Conservation (phyloP, 1,140 invertebrate genomes). For the Macrosteles quadrilineatus region DNA sequence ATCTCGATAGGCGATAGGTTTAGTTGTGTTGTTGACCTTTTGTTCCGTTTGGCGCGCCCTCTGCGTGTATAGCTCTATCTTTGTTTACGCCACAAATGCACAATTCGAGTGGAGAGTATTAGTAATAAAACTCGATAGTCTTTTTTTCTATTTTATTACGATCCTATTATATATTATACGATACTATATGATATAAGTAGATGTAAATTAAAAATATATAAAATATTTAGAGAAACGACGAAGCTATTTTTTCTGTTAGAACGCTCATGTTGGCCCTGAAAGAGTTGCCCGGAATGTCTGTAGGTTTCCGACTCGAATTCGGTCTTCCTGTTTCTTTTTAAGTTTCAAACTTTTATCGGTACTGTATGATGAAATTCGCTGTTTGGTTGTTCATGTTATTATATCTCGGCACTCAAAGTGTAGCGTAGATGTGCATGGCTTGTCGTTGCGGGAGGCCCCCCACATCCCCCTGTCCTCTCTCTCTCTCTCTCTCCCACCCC, state of each 20-base stretch:
- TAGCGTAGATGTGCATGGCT: slow-evolving; percentile 22
- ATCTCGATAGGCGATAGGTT: slow-evolving; percentile 1
- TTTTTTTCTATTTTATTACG: slow-evolving; percentile 46
- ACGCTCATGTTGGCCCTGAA: slow-evolving; percentile 38
- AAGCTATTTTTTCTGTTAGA: slow-evolving; percentile 45
- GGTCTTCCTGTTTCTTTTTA: slow-evolving; percentile 37
- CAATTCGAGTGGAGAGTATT: slow-evolving; percentile 37
- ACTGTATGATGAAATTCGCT: slow-evolving; percentile 20
- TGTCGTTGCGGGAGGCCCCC: background rate
- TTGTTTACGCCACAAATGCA: slow-evolving; percentile 18
- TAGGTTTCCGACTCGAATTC: slow-evolving; percentile 38
- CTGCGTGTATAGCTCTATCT: background rate
- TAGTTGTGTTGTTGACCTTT: slow-evolving; percentile 26
- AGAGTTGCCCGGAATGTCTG: slow-evolving; percentile 34
- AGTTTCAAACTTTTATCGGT: slow-evolving; percentile 28
- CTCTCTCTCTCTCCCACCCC: too few relatives aligned
- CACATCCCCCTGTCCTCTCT: too few relatives aligned
- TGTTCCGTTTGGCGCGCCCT: background rate
- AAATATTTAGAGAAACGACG: slow-evolving; percentile 42
- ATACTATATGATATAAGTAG: slow-evolving; percentile 44
- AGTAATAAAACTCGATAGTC: slow-evolving; percentile 42
- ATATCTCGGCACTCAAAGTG: slow-evolving; percentile 15
- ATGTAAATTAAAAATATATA: slow-evolving; percentile 41
- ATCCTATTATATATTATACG: slow-evolving; percentile 42
- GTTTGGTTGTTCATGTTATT: slow-evolving; percentile 16